Evolutionary conservation across 2,797 vertebrate species (phyloP).

Genomic region (Rhincodon typus): DNA sequence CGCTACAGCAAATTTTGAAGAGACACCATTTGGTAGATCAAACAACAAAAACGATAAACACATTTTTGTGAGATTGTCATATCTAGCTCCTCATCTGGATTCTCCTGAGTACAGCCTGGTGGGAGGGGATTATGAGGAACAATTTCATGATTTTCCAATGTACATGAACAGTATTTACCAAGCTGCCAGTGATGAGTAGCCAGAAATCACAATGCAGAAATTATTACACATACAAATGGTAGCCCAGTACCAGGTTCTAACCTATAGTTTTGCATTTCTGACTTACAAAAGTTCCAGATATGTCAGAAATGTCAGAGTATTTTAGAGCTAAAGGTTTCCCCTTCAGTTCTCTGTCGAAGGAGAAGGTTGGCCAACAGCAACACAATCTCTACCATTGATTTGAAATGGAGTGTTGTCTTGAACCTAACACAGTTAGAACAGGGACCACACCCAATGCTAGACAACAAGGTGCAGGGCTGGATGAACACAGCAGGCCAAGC

Average conservation of each 20-base stretch:
- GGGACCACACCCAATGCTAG: too few species aligned
- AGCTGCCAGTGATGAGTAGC: neutral
- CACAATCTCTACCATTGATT: too few species aligned
- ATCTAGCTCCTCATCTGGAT: too few species aligned
- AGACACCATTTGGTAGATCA: neutral
- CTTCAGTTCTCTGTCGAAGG: too few species aligned
- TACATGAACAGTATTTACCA: neutral
- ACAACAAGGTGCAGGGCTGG: too few species aligned
- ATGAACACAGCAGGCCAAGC: too few species aligned
- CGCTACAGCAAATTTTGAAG: neutral
- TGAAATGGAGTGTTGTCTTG: too few species aligned
- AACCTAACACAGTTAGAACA: too few species aligned
- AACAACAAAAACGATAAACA: too few species aligned
- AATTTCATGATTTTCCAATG: neutral
- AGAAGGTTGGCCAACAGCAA: too few species aligned
- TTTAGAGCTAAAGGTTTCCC: neutral
- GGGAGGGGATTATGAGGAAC: neutral
- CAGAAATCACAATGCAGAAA: neutral
- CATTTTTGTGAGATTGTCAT: too few species aligned
- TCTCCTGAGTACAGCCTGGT: too few species aligned
- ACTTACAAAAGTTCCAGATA: neutral
- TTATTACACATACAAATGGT: neutral
- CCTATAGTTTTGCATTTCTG: neutral
- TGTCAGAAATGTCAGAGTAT: neutral
- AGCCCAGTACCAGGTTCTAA: neutral